Evolutionary conservation across 2,113 vertebrate genomes (phyloP).

Genomic region (Mionectes macconnelli): DNA sequence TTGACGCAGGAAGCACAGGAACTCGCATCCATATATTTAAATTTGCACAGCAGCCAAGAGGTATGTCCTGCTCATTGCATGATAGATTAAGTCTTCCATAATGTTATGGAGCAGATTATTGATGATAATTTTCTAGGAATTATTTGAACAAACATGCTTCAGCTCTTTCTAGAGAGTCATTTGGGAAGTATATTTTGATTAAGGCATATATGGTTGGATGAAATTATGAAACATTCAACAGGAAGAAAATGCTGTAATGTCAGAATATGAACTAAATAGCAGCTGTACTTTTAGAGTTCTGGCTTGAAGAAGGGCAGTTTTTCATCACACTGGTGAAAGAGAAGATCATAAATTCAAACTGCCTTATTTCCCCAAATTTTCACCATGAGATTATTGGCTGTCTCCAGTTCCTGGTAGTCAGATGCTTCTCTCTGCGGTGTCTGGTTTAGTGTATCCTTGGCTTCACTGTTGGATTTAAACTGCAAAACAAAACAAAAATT

Average conservation of each 20-base stretch:
- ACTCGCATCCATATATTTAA: slow-evolving; percentile 92
- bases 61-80: slow-evolving; percentile 33
- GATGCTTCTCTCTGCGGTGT: background rate
- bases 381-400: background rate
- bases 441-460: background rate
- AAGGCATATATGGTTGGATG: background rate
- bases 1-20: slow-evolving; percentile 94
- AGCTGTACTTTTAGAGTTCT: background rate
- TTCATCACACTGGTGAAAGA: background rate
- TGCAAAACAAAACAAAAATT: background rate
- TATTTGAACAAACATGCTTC: background rate
- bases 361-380: background rate
- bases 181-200: background rate
- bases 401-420: background rate
- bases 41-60: slow-evolving; percentile 77
- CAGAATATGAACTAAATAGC: background rate
- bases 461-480: background rate
- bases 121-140: background rate
- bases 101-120: background rate
- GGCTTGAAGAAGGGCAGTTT: background rate
- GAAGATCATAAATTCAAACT: background rate
- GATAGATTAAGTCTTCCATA: background rate
- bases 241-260: background rate
- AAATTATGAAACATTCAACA: background rate
- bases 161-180: background rate